Base-by-base conservation (phyloP, 1,140 invertebrate genomes). In the Atta cephalotes region DNA sequence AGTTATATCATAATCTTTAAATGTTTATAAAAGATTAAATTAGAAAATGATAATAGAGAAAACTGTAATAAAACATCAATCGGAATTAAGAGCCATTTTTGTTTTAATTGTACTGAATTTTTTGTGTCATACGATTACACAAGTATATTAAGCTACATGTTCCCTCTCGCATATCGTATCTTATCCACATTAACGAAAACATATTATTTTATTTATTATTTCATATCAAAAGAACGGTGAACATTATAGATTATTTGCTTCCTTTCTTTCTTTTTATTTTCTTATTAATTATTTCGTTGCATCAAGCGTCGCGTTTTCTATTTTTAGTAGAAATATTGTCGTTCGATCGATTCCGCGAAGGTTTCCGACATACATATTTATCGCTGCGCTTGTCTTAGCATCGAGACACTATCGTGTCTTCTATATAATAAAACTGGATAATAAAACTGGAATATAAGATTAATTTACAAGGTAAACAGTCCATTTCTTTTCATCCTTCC, bases 211-310 rank as follows among this genome's bases (percentile, higher is more conserved):
- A 58, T 6, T 72, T n/a, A 18, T 85, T 39, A 12, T 49, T 70
- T 80, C 25, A 51, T 3, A 21, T 82, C 9, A 14, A 76, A 84
- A 21, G 60, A 74, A 74, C 25, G 16, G 45, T 45, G 31, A 16
- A 84, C 5, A 16, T 74, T 31, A 71, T 71, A 74, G 53, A 70
- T 79, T 85, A 79, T 18, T 39, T 70, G 31, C 16, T 25, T 21
- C 12, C 18, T 35, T 35, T 53, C 51, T 49, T 31, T 56, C n/a
- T 70, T 14, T n/a, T 78, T 72, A 18, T 3, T 63, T 74, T n/a
- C 35, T 81, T 76, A 88, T 66, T 25, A 62, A 70, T 56, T 88
- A 80, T 28, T 80, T 89, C 66, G 74, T 89, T 89, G 87, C 87
- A 86, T 68, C 87, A 80, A 88, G 60, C 74, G 49, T 88, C 74